Base-by-base conservation (phyloP, 2,888 invertebrate species). In the Drosophila multiciliata region DNA sequence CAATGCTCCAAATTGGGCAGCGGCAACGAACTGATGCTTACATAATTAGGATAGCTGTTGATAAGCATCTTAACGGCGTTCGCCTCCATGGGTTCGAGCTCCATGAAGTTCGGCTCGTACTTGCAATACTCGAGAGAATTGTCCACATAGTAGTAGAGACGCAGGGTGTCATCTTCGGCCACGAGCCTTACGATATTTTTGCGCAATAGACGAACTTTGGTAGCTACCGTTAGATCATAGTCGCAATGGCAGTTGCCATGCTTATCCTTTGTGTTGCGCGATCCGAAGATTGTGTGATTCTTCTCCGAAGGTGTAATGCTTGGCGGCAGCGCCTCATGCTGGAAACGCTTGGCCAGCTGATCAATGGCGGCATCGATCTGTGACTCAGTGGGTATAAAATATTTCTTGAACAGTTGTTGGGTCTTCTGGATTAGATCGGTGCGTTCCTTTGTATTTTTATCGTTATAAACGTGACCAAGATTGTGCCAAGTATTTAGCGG, bases 241-340 rank as follows among this genome's bases (percentile, higher is more conserved):
- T 91, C 91, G 17, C 82, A 80, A 0, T 86, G 63, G 48, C 89
- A 87, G 36, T 88, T 72, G 1, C 96, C 96, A 79, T 95, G 93
- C 36, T 93, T 92, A 62, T 94, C 92, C 94, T 97, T 96, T 11
- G 93, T 93, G 91, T 96, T 96, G 2, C 96, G 96, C 73, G 96
- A 96, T 35, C 96, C 96, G 87, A 95, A 95, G 0, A 97, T 95
- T 11, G 97, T 96, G 61, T 96, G 95, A 3, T 93, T 90, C 73
- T 94, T 95, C 92, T 98, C 98, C 23, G 93, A 93, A 77, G 94
- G 93, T 33, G 94, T 94, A 2, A 97, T 92, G 36, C 95, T 94
- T 0, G 99, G 99, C 0, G 99, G 99, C 63, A 99, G 93, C 5
- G 97, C 97, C 92, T 97, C 97, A 87, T 97, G 96, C 91, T 98